Conservation (phyloP, 2,113 vertebrate genomes). For the Ammodytes dubius region DNA sequence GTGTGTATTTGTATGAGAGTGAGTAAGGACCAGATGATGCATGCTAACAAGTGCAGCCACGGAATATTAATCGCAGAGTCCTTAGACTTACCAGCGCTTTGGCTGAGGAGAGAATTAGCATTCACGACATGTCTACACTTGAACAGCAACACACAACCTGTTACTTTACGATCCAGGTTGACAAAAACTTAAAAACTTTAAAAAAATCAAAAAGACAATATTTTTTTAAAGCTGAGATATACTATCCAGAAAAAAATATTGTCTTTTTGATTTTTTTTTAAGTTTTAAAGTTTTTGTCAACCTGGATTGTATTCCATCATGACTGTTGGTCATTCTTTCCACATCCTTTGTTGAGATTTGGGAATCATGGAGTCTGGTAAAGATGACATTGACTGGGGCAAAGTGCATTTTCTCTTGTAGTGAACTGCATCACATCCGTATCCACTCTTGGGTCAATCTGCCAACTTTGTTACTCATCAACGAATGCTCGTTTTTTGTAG, state of each 20-base stretch:
- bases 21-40: conserved; percentile 76
- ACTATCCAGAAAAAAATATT: background rate
- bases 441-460: background rate
- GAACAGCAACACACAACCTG: conserved; percentile 44
- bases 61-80: conserved; percentile 84
- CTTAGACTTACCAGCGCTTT: conserved; percentile 68
- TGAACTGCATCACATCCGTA: background rate
- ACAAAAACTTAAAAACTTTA: too few species aligned
- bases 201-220: too few species aligned
- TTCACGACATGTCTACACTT: conserved; percentile 63
- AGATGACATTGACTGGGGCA: background rate
- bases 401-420: background rate
- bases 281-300: conserved; percentile 21
- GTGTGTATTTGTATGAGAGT: conserved; percentile 53
- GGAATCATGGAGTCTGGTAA: background rate
- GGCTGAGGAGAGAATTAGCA: conserved; percentile 63
- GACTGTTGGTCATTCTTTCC: background rate
- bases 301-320: background rate
- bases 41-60: conserved; percentile 81
- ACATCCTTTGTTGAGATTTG: background rate
- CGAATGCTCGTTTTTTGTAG: too few species aligned
- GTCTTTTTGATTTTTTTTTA: conserved; percentile 2
- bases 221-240: conserved; percentile 2
- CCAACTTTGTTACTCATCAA: too few species aligned
- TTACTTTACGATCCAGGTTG: conserved; percentile 1